Evolutionary conservation across 2,888 invertebrate genomes (phyloP), one percentile per base, ranked within the genome.

Genomic region (Hemicrepidius hirtus): DNA sequence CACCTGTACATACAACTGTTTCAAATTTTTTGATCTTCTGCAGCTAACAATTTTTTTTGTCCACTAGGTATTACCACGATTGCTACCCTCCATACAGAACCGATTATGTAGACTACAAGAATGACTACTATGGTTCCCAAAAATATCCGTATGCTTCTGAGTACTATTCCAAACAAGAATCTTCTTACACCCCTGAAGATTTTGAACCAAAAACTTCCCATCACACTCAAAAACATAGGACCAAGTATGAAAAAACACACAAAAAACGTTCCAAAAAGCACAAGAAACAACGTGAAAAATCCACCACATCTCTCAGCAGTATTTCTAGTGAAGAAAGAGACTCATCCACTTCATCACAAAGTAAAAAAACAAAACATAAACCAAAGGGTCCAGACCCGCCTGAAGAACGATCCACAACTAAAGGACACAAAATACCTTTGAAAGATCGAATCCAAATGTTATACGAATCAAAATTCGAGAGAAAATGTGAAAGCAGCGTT

Each of bases 401-500:
- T n/a, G 66, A 57, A 5, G 46, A 46, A 9, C 18, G 46, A 46
- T 10, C 18, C 16, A 13, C 46, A 4, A 46, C 0, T 18, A 55
- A 24, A n/a, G 35, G 28, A 9, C 53, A 37, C 13, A 44, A 53
- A 63, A 62, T n/a, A 18, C 50, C 68, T 16, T 18, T 63, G 20
- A 69, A 50, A 32, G 68, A 69, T 28, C 62, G 62, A 20, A 46
- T 69, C 16, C 62, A 69, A 46, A 20, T 68, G n/a, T 50, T 68
- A 32, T 40, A 46, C 18, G 60, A 68, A 10, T 59, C 40, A 0
- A 68, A 68, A 37, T 24, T 46, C 13, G 41, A 44, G 6, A 41
- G 3, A 5, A 18, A 46, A 20, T n/a, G 41, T 16, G 20, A 46
- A 6, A 18, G 18, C 6, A 41, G 41, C 13, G 7, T 1, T 7